phyloP scores from a whole-genome alignment of 2,797 vertebrate species.

The Girardinus metallicus region DNA sequence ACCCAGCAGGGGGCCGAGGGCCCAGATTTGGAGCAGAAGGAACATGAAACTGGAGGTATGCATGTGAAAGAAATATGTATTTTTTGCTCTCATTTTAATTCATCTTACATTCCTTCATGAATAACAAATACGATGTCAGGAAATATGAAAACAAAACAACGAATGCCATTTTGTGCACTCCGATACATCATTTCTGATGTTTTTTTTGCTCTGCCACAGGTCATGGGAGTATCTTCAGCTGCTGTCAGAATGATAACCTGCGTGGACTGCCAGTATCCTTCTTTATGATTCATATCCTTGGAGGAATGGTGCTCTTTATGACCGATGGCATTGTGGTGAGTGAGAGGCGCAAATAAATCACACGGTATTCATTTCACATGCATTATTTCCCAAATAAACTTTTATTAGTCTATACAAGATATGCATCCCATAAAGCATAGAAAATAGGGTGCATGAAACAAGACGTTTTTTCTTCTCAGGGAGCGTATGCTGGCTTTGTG shows the following conservation, averaged over 20 bases:
- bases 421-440: conserved; percentile 11
- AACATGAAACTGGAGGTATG: conserved; percentile 73
- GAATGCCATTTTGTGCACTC: conserved; percentile 27
- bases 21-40: conserved; percentile 48
- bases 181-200: conserved; percentile 50
- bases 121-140: conserved; percentile 17
- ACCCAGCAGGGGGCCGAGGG: conserved; percentile 74
- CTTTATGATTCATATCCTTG: conserved; percentile 92
- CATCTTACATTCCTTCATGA: conserved; percentile 23
- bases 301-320: conserved; percentile 95
- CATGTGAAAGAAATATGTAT: background rate
- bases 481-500: conserved; percentile 92
- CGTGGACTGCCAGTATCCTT: conserved; percentile 87
- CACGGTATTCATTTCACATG: conserved; percentile 17
- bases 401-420: conserved; percentile 23
- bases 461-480: conserved; percentile 76
- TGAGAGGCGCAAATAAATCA: conserved; percentile 45
- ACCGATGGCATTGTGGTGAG: conserved; percentile 96
- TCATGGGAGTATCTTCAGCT: conserved; percentile 87
- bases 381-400: conserved; percentile 21
- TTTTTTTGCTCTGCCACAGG: conserved; percentile 72
- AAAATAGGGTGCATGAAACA: conserved; percentile 1
- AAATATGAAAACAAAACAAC: conserved; percentile 21
- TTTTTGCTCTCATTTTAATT: background rate
- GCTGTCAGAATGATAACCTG: conserved; percentile 89